phyloP scores from a whole-genome alignment of 2,113 vertebrate species.

The Caranx ignobilis region DNA sequence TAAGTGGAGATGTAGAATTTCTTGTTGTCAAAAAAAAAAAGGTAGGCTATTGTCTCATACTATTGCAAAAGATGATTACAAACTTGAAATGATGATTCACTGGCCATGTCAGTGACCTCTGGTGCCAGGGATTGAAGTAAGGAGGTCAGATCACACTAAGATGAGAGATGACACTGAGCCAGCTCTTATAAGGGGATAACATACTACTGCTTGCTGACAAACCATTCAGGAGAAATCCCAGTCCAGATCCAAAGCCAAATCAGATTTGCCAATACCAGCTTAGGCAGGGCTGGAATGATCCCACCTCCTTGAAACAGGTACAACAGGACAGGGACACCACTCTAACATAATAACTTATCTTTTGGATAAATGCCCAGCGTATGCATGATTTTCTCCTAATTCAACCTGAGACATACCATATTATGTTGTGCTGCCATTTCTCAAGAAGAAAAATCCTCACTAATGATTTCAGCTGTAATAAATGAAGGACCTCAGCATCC shows the following conservation, averaged over 20 bases:
- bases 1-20: background rate
- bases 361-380: background rate
- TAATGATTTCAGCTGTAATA: conserved; percentile 32
- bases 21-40: background rate
- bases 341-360: conserved; percentile 10
- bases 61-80: background rate
- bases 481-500: conserved; percentile 35
- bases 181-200: conserved; percentile 34
- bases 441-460: conserved; percentile 11
- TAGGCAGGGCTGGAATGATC: conserved; percentile 8
- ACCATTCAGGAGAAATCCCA: conserved; percentile 34
- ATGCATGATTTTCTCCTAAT: conserved; percentile 17
- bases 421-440: conserved; percentile 19
- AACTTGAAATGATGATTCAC: background rate
- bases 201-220: conserved; percentile 44
- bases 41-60: background rate
- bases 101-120: conserved; percentile 10
- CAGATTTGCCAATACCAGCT: conserved; percentile 35
- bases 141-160: conserved; percentile 24
- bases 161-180: conserved; percentile 54
- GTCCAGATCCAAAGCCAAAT: conserved; percentile 39
- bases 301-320: conserved; percentile 30
- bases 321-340: conserved; percentile 2
- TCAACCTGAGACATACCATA: conserved; percentile 1
- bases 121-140: conserved; percentile 22